These are phyloP conservation scores for Trichonephila clavipes DNA, from an alignment of 1,140 invertebrate genomes.

Conservation along the genomic window DNA sequence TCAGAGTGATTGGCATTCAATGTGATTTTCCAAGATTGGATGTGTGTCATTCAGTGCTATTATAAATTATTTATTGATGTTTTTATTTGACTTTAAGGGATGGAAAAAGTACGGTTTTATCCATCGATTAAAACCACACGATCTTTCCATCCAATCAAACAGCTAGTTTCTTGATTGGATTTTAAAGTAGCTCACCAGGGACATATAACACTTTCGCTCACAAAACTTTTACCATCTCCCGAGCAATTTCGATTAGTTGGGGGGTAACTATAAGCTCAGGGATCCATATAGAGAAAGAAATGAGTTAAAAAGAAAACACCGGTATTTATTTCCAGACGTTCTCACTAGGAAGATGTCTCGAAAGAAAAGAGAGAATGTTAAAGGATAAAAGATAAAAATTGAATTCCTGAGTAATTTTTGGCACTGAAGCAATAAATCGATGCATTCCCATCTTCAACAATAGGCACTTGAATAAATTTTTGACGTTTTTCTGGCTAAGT, in stretches of 20 bases:
- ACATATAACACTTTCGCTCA: neutral
- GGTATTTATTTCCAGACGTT: conserved; percentile 20
- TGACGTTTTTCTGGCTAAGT: conserved; percentile 34
- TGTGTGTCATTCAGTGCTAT: too few relatives aligned
- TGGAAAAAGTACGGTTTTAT: too few relatives aligned
- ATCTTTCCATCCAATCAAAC: too few relatives aligned
- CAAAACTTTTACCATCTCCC: neutral
- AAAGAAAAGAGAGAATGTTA: conserved; percentile 5
- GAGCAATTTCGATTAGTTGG: conserved; percentile 22
- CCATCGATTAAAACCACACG: too few relatives aligned
- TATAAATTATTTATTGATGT: too few relatives aligned
- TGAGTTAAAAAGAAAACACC: neutral
- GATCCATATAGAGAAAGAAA: neutral
- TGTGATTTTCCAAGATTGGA: too few relatives aligned
- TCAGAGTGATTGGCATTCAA: too few relatives aligned
- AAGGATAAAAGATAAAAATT: conserved; percentile 23
- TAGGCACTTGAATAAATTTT: conserved; percentile 41
- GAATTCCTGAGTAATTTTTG: conserved; percentile 56
- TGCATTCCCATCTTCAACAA: conserved; percentile 24
- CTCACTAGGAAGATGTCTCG: neutral
- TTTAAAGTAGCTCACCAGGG: neutral
- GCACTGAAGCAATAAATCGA: conserved; percentile 35
- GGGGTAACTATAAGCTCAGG: neutral
- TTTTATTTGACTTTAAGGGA: too few relatives aligned
- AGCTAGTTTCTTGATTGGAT: too few relatives aligned